phyloP scores from a whole-genome alignment of 2,113 vertebrate species.

The Penelope pileata region DNA sequence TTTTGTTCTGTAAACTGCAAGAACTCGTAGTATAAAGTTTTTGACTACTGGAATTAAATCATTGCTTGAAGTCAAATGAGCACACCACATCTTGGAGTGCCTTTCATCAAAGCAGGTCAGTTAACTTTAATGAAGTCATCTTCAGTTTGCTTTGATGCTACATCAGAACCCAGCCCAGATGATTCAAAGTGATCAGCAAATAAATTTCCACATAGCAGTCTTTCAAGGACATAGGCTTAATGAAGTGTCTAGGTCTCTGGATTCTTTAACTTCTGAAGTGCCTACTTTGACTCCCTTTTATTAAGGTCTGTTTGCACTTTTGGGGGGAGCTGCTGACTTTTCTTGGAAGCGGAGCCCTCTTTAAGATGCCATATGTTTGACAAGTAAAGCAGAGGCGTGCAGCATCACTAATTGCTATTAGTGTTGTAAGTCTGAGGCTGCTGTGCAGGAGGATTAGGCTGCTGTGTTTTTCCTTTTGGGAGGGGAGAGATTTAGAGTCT shows the following conservation, averaged over 20 bases:
- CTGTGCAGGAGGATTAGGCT: neutral
- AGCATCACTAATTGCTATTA: neutral
- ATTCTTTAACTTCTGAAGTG: neutral
- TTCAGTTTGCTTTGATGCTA: constrained; percentile 1
- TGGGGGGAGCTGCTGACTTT: neutral
- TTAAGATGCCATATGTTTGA: neutral
- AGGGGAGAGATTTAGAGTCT: neutral
- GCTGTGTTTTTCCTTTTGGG: neutral
- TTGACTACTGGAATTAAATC: neutral
- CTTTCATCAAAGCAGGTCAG: constrained; percentile 27
- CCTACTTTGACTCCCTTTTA: neutral
- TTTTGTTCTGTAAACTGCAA: neutral
- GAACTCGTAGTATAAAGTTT: neutral
- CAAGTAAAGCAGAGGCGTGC: neutral
- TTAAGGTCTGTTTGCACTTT: neutral
- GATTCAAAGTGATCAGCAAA: neutral
- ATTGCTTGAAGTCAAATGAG: neutral
- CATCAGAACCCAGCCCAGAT: constrained; percentile 3
- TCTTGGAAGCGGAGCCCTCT: neutral
- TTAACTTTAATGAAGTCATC: constrained; percentile 8
- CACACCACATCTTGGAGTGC: neutral
- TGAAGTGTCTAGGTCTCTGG: neutral
- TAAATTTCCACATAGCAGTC: neutral
- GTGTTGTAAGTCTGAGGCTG: neutral
- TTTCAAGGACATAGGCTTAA: neutral